Base-by-base conservation (phyloP, 2,113 vertebrate species). In the Guaruba guarouba region DNA sequence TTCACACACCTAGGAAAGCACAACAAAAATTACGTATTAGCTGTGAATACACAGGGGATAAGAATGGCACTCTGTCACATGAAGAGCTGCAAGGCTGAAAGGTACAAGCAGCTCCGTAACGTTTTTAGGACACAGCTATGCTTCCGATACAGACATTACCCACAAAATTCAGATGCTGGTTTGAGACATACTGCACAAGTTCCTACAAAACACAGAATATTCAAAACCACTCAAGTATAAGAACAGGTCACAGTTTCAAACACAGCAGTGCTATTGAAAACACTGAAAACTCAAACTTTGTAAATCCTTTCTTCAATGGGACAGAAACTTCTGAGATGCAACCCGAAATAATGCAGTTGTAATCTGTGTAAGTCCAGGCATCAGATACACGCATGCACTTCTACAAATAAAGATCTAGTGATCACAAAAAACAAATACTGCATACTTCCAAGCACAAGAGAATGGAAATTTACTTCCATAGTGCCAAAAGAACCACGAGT, bases 1-100 rank as follows among this genome's bases (percentile, higher is more conserved):
- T 92, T 84, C 73, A 88, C 61, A 66, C 88, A 87, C 69, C 93
- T 94, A 81, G 35, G 73, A 69, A 76, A 3, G 43, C 41, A 86
- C 24, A 52, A 39, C 79, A 79, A 76, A 89, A 59, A 20, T 2
- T 24, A 83, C 39, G 11, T n/a, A 63, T 94, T 69, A 95, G 76
- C 64, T 88, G 17, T 37, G 39, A 94, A 23, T 27, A 77, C 13
- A 52, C 0, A 54, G 12, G 39, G 61, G 27, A 41, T 59, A 48
- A 90, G 69, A 83, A 70, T 3, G 17, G 22, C 49, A 63, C 33
- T 46, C 24, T 54, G 61, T 44, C 61, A 85, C 41, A 54, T 8
- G 44, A n/a, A 63, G 20, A 88, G 29, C 17, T 16, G 3, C 23
- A 85, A 18, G 15, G 19, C 54, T 81, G 64, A 75, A 18, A 31